A percentile compares a stretch with the other conserved stretches of the same genome.
Conservation (phyloP, 2,888 invertebrate genomes). For the Coelopa pilipes region DNA sequence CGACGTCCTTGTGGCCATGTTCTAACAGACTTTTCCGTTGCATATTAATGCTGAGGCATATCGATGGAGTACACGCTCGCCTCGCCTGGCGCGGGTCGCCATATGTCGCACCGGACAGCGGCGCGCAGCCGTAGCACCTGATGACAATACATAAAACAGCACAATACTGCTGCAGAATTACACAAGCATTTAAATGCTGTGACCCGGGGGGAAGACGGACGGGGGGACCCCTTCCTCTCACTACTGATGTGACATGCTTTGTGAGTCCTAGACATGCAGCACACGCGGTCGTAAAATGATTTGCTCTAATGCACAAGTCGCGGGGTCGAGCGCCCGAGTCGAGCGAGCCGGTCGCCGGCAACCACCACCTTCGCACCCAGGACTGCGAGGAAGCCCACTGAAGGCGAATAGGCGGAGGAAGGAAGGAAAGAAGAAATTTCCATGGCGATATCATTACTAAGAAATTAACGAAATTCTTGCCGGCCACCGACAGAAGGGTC, state of each 20-base stretch:
- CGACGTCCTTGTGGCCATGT: neutral
- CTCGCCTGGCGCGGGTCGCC: neutral
- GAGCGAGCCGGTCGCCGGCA: neutral
- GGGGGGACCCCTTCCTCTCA: neutral
- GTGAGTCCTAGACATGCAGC: slow-evolving; percentile 22
- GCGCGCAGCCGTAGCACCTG: slow-evolving; percentile 16
- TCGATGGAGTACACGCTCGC: neutral
- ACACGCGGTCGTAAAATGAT: slow-evolving; percentile 38
- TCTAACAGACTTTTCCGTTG: neutral
- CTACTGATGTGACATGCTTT: slow-evolving; percentile 16
- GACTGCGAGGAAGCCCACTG: slow-evolving; percentile 7
- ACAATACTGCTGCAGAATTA: neutral
- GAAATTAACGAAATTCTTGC: slow-evolving; percentile 32
- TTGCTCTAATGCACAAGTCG: slow-evolving; percentile 43
- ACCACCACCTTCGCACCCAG: slow-evolving; percentile 28
- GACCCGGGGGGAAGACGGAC: neutral
- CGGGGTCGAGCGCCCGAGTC: slow-evolving; percentile 11
- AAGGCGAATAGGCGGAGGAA: neutral
- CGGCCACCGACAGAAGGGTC: neutral
- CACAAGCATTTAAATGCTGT: slow-evolving; percentile 15
- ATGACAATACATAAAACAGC: slow-evolving; percentile 21
- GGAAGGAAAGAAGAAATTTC: slow-evolving; percentile 23
- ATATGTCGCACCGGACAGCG: slow-evolving; percentile 11
- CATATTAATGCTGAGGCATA: neutral
- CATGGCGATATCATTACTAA: slow-evolving; percentile 33